Conservation (phyloP, 2,113 vertebrate species). For the Phaetusa simplex region DNA sequence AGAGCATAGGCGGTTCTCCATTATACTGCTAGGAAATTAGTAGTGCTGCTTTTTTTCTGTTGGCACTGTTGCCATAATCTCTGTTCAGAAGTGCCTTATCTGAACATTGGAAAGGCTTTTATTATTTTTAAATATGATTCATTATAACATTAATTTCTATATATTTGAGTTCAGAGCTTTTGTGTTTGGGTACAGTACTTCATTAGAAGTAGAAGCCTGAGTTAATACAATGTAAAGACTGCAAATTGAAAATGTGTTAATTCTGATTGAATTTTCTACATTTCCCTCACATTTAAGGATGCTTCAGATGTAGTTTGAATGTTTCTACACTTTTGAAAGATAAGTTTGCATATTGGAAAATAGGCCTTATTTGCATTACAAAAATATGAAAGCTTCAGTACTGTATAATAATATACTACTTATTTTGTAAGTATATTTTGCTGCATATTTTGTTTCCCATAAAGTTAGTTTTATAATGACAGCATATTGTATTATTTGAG, state of each 20-base stretch:
- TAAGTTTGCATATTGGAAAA: not conserved
- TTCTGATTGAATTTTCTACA: not conserved
- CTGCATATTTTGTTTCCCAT: not conserved
- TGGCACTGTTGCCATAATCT: not conserved
- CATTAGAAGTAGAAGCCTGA: not conserved
- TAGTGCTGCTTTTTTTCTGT: not conserved
- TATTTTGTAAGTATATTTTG: not conserved
- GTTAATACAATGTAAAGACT: not conserved
- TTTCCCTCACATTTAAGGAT: not conserved
- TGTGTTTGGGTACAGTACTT: not conserved
- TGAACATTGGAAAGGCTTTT: not conserved
- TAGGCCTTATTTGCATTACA: not conserved
- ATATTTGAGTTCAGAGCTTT: not conserved
- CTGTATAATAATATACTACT: not conserved
- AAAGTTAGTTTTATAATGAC: not conserved
- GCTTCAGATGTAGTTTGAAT: not conserved
- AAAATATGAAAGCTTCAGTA: not conserved
- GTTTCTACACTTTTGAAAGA: not conserved
- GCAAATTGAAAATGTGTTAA: not conserved
- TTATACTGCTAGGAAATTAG: conserved; percentile 2
- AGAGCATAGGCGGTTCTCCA: not conserved
- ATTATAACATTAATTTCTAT: not conserved
- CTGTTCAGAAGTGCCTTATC: not conserved
- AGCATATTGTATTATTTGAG: not conserved
- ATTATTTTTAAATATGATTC: not conserved